These are phyloP conservation scores for Leptarthrus brevirostris DNA, from an alignment of 2,888 invertebrate genomes.

Conservation along the genomic window DNA sequence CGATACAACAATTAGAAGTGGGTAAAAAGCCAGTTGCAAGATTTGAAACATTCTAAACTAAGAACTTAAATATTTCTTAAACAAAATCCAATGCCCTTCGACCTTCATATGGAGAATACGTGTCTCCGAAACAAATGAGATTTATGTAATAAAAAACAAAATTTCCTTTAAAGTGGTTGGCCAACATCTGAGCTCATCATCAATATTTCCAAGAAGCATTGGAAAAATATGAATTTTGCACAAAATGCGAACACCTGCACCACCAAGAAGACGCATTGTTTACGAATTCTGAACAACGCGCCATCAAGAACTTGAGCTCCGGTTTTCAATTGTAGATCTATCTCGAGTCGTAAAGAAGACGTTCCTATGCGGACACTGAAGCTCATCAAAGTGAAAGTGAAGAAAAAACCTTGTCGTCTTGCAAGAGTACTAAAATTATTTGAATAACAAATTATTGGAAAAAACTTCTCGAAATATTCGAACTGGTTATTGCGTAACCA, in stretches of 20 bases:
- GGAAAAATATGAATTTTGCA: background rate
- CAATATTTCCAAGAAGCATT: background rate
- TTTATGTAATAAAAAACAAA: too few relatives aligned
- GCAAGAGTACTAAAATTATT: slow-evolving; percentile 8
- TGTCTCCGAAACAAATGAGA: too few relatives aligned
- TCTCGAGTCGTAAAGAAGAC: background rate
- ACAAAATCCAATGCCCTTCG: too few relatives aligned
- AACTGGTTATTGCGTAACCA: background rate
- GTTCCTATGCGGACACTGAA: slow-evolving; percentile 21
- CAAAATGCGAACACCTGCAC: background rate
- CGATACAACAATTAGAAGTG: too few relatives aligned
- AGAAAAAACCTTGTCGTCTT: slow-evolving; percentile 6
- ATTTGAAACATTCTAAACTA: too few relatives aligned
- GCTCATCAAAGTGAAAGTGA: slow-evolving; percentile 23
- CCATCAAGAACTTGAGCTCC: background rate
- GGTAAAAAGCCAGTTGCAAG: too few relatives aligned
- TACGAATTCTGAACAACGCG: background rate
- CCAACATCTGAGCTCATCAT: background rate
- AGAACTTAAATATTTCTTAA: too few relatives aligned
- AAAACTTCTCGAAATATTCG: slow-evolving; percentile 1
- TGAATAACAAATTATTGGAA: slow-evolving; percentile 18
- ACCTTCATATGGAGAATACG: too few relatives aligned
- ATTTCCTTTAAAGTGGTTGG: too few relatives aligned
- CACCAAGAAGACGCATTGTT: background rate
- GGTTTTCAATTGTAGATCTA: background rate